Base-by-base conservation (phyloP, 2,888 invertebrate genomes). In the Clostera curtula region DNA sequence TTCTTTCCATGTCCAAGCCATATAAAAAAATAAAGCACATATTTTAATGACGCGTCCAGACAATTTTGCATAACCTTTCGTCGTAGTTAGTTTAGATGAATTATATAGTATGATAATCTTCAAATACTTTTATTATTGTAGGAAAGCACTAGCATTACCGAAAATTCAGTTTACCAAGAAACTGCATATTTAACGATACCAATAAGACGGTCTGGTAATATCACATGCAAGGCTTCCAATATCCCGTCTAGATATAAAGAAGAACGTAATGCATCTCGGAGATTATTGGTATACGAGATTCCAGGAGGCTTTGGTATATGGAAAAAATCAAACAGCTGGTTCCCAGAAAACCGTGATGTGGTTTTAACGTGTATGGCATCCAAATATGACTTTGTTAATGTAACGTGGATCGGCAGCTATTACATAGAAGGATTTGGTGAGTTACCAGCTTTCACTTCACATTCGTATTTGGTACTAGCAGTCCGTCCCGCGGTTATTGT, bases 311-410 rank as follows among this genome's bases (percentile, higher is more conserved):
- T 83, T 25, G 80, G 77, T 4, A 63, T 77, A 16, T 42, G 34
- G 12, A 42, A 65, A 24, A 32, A 21, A 1, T 28, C 53, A 0
- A 44, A 52, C 5, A 43, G 39, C 2, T 75, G 73, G 72, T 73
- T 59, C 29, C 33, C 66, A 2, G 58, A 77, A 44, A 50, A 58
- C 11, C 44, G 68, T 6, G 38, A 46, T 4, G 57, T 72, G 2
- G 37, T 33, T 4, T 20, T 72, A 3, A 56, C 55, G 25, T 83
- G 82, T 39, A 40, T 68, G 14, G 82, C 74, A 14, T 79, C 80
- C 0, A 58, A 48, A 35, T 67, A 72, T 33, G 54, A 70, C 7
- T 80, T 59, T 36, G 10, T 24, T 1, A 61, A 56, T 29, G 59
- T 76, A 0, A 58, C 59, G n/a, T 83, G 82, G 82, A 17, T 43